Evolutionary conservation across 2,797 vertebrate genomes (phyloP).

Genomic region (Mareca strepera): DNA sequence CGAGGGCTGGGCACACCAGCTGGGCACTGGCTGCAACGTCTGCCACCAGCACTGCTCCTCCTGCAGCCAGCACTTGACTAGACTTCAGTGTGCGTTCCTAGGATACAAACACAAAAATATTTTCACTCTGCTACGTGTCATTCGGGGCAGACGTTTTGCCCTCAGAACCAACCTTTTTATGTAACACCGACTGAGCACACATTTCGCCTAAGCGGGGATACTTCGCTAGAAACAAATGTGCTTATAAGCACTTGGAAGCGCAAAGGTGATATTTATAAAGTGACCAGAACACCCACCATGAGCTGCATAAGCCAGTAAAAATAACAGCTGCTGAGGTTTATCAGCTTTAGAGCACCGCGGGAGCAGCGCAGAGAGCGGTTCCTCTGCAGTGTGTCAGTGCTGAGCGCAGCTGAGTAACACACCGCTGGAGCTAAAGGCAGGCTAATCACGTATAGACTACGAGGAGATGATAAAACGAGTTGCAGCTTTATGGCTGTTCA

Average conservation of each 20-base stretch:
- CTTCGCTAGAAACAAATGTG: constrained; percentile 36
- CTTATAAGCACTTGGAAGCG: constrained; percentile 47
- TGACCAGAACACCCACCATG: constrained; percentile 64
- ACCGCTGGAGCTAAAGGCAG: background rate
- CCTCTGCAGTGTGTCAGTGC: background rate
- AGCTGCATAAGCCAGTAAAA: constrained; percentile 44
- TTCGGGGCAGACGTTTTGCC: background rate
- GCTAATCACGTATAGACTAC: background rate
- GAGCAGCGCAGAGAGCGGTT: background rate
- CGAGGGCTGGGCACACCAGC: background rate
- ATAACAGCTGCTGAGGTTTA: constrained; percentile 68
- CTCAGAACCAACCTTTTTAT: background rate
- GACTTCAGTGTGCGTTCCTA: constrained; percentile 23
- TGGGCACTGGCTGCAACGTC: background rate
- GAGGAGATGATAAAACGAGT: constrained; percentile 47
- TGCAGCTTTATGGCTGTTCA: constrained; percentile 25
- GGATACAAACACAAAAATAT: constrained; percentile 44
- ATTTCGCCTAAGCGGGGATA: constrained; percentile 16
- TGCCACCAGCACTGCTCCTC: background rate
- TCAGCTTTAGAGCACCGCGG: constrained; percentile 49
- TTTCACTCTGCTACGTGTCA: background rate
- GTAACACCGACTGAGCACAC: constrained; percentile 11
- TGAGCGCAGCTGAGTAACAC: constrained; percentile 6
- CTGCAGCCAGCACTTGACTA: background rate
- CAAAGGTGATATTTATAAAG: constrained; percentile 68